Conservation (phyloP, 2,888 invertebrate species). For the Cerceris ruficornis region DNA sequence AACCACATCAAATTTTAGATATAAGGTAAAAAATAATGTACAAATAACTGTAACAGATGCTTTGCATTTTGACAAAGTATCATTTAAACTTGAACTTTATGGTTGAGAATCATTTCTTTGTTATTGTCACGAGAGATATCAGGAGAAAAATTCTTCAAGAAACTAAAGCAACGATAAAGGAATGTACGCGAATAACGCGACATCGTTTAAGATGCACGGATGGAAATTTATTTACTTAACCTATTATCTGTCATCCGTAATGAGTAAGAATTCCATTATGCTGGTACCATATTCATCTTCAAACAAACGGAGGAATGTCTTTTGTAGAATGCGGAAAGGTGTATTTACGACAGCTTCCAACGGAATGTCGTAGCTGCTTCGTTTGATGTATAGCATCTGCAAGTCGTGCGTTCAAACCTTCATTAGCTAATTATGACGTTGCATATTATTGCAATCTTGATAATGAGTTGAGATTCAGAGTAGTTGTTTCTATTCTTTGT, state of each 20-base stretch:
- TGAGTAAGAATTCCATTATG: neutral
- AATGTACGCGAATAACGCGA: neutral
- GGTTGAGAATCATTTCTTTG: too few relatives aligned
- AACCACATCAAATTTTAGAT: too few relatives aligned
- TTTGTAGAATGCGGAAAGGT: neutral
- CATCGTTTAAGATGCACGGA: neutral
- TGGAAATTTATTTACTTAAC: neutral
- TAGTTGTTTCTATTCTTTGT: too few relatives aligned
- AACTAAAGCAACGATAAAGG: neutral
- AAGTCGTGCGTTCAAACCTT: neutral
- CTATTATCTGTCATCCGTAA: neutral
- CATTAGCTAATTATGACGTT: neutral
- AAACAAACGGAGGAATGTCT: neutral
- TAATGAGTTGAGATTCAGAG: too few relatives aligned
- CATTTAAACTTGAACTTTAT: too few relatives aligned
- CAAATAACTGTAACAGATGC: too few relatives aligned
- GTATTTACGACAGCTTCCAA: neutral
- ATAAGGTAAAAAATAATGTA: too few relatives aligned
- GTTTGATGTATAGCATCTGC: neutral
- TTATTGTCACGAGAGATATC: too few relatives aligned
- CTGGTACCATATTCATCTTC: slow-evolving; percentile 3
- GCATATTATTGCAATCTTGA: too few relatives aligned
- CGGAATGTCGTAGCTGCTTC: neutral
- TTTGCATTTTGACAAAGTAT: too few relatives aligned
- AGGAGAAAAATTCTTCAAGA: neutral